Evolutionary conservation across 2,888 invertebrate species (phyloP), one percentile per base, ranked within the genome.

Genomic region (Drosophila bunnanda): DNA sequence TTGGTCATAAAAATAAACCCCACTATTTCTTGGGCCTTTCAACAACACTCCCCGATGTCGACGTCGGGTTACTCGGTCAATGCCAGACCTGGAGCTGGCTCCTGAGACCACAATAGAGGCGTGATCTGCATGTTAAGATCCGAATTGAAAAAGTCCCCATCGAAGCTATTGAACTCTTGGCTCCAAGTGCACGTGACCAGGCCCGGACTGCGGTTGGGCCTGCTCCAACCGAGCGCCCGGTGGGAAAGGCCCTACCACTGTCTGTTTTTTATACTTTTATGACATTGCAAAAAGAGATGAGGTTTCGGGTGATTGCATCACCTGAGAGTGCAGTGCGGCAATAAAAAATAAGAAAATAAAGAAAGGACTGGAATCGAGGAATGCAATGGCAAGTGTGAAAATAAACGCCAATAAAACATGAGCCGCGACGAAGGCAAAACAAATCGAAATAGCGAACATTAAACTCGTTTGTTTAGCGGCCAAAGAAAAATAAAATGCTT

Each of bases 21-120:
- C 4, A 6, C 67, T 38, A 43, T 20, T 5, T 13, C 2, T 8
- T 2, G 25, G 9, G 5, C 15, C 28, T 71, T 70, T 71, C 28
- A 58, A n/a, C 41, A 70, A 71, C 10, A 30, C 9, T 30, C n/a
- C n/a, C n/a, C n/a, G n/a, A n/a, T 15, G 13, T 4, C 6, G 20
- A 15, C 15, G 20, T 50, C 50, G 9, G 67, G 68, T 83, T 84
- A 76, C 55, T 75, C 67, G 87, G 82, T 81, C 87, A 87, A 87
- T 84, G 82, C 58, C 82, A 69, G 20, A 39, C 28, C 44, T 50
- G 15, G 13, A 20, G 30, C 13, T 50, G 46, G 25, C 10, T 15
- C 28, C 53, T 44, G 48, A 28, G 41, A 10, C 7, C 34, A 8
- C 46, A 58, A 55, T 30, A 32, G 57, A 44, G 44, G 70, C 75